phyloP scores from a whole-genome alignment of 2,113 vertebrate genomes.

The Perca flavescens region DNA sequence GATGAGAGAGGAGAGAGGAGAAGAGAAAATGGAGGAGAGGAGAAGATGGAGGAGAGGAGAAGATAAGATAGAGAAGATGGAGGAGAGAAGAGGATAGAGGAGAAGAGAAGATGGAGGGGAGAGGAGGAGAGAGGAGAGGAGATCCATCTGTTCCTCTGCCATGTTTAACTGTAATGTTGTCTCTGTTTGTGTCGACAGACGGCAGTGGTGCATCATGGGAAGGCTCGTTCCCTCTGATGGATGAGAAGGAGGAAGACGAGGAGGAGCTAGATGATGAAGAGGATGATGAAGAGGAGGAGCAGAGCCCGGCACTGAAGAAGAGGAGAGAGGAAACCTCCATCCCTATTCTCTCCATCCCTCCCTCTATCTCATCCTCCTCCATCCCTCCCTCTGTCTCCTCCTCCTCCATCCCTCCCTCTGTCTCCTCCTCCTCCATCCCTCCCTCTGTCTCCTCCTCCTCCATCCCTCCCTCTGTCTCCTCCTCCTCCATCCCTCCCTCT shows the following conservation, averaged over 20 bases:
- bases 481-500: background rate
- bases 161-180: too few relatives aligned
- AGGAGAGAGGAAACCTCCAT: slow-evolving; percentile 42
- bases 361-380: background rate
- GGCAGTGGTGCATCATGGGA: slow-evolving; percentile 72
- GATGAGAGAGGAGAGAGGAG: too few relatives aligned
- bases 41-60: too few relatives aligned
- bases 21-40: too few relatives aligned
- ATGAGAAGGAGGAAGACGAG: slow-evolving; percentile 84
- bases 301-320: slow-evolving; percentile 52
- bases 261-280: slow-evolving; percentile 90
- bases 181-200: slow-evolving; percentile 46
- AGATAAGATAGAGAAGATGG: too few relatives aligned
- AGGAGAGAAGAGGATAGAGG: too few relatives aligned
- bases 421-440: background rate
- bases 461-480: background rate
- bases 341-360: background rate
- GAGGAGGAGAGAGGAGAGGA: too few relatives aligned
- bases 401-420: background rate
- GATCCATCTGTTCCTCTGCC: too few relatives aligned
- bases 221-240: slow-evolving; percentile 43
- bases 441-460: background rate
- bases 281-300: slow-evolving; percentile 82
- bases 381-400: background rate
- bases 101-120: too few relatives aligned